Percentiles rank a stretch among this genome's conserved stretches.
These are phyloP conservation scores for Arenicola marina DNA, from an alignment of 2,888 invertebrate genomes.

Conservation along the genomic window DNA sequence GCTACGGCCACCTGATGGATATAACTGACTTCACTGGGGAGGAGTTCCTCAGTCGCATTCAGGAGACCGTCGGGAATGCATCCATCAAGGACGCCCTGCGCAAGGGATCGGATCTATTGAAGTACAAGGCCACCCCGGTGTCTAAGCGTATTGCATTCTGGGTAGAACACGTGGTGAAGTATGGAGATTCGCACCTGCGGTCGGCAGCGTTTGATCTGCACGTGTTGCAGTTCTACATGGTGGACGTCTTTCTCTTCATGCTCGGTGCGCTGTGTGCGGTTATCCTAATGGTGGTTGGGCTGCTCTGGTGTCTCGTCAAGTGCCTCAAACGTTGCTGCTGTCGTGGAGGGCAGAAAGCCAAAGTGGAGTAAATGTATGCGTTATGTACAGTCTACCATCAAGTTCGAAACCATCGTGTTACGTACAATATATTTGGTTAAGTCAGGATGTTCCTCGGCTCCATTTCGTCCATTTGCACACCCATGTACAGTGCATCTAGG, in stretches of 20 bases:
- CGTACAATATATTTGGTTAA: too few relatives aligned
- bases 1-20: conserved; percentile 12
- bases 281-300: background rate
- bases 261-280: background rate
- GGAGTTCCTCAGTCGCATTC: conserved; percentile 10
- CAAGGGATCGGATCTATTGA: conserved; percentile 6
- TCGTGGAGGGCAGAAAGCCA: background rate
- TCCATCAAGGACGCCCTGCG: background rate
- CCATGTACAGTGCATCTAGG: too few relatives aligned
- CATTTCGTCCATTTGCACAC: too few relatives aligned
- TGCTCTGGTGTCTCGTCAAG: background rate
- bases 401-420: too few relatives aligned
- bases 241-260: conserved; percentile 9
- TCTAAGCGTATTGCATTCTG: conserved; percentile 7
- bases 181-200: conserved; percentile 16
- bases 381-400: too few relatives aligned
- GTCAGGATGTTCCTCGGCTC: too few relatives aligned
- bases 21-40: conserved; percentile 4
- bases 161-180: conserved; percentile 14
- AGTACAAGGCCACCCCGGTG: conserved; percentile 7
- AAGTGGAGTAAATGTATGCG: background rate
- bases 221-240: conserved; percentile 13
- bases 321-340: background rate
- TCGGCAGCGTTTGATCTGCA: conserved; percentile 12
- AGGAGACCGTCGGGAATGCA: background rate